These are phyloP conservation scores for Hypselothyrea guttata DNA, from an alignment of 2,888 invertebrate genomes.

Conservation along the genomic window DNA sequence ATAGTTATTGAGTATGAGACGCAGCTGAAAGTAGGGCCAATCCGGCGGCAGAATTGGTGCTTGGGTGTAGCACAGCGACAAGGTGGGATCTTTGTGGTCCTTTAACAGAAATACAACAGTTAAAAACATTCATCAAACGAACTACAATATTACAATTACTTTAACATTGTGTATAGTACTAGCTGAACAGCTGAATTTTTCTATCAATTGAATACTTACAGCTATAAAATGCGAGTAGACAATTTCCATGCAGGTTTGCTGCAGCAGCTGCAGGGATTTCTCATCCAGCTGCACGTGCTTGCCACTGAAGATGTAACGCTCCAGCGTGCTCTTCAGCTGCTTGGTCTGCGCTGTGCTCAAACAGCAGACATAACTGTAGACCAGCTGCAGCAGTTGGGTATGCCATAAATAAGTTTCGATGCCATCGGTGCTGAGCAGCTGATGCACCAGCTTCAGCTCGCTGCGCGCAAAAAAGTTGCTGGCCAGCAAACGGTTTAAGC, in stretches of 20 bases:
- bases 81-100: constrained; percentile 81
- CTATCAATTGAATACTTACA: no score
- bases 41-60: constrained; percentile 89
- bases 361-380: constrained; percentile 85
- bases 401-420: constrained; percentile 69
- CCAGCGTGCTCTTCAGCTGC: constrained; percentile 85
- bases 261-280: constrained; percentile 83
- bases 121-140: neutral
- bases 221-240: constrained; percentile 82
- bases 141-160: no score
- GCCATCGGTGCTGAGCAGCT: constrained; percentile 75
- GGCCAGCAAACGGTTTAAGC: constrained; percentile 69
- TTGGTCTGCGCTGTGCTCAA: constrained; percentile 84
- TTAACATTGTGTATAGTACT: no score
- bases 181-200: no score
- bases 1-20: constrained; percentile 78
- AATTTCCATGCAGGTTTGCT: constrained; percentile 83
- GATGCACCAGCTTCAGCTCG: constrained; percentile 84
- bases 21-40: constrained; percentile 90
- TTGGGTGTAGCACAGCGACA: constrained; percentile 84
- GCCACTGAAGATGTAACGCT: constrained; percentile 85
- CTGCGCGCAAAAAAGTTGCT: constrained; percentile 84
- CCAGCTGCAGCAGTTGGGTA: constrained; percentile 79
- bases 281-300: constrained; percentile 84
- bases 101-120: constrained; percentile 26